A percentile compares a stretch with the other conserved stretches of the same genome.
Conservation (phyloP, 2,888 invertebrate species). For the Epinotia brunnichana region DNA sequence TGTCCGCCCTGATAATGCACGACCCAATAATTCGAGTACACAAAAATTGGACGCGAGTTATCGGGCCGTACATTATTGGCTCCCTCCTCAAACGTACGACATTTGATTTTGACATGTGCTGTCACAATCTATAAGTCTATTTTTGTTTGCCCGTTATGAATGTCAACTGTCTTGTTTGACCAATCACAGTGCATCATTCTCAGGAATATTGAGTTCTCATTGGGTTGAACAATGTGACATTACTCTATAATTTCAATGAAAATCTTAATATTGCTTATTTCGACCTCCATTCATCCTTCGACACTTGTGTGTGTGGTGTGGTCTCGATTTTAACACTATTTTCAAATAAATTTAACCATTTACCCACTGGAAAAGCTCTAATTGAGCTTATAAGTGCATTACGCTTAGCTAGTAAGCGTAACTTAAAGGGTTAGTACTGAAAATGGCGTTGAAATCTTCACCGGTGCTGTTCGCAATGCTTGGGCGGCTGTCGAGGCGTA, state of each 20-base stretch:
- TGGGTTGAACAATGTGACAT: not conserved
- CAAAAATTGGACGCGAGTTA: too few species aligned
- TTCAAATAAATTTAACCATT: slow-evolving; percentile 56
- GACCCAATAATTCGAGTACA: too few species aligned
- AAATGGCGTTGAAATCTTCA: slow-evolving; percentile 80
- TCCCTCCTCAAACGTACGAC: slow-evolving; percentile 15
- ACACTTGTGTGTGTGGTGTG: slow-evolving; percentile 50
- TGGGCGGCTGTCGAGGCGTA: slow-evolving; percentile 67
- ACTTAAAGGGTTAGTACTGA: slow-evolving; percentile 54
- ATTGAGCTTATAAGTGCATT: slow-evolving; percentile 53
- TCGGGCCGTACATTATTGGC: too few species aligned
- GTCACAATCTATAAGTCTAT: not conserved
- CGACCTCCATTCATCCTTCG: slow-evolving; percentile 83
- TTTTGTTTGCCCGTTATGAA: not conserved
- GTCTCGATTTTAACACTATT: slow-evolving; percentile 65
- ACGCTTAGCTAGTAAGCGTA: slow-evolving; percentile 53
- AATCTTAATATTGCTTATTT: slow-evolving; percentile 44
- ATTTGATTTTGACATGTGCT: slow-evolving; percentile 38
- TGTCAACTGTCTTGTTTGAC: not conserved
- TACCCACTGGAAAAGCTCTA: slow-evolving; percentile 52
- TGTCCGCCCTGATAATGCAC: too few species aligned
- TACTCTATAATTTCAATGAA: not conserved
- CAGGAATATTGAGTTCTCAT: slow-evolving; percentile 3
- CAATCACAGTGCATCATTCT: slow-evolving; percentile 10
- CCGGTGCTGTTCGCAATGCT: slow-evolving; percentile 69